Conservation (phyloP, 2,888 invertebrate genomes). For the Meiosimyza decipiens region DNA sequence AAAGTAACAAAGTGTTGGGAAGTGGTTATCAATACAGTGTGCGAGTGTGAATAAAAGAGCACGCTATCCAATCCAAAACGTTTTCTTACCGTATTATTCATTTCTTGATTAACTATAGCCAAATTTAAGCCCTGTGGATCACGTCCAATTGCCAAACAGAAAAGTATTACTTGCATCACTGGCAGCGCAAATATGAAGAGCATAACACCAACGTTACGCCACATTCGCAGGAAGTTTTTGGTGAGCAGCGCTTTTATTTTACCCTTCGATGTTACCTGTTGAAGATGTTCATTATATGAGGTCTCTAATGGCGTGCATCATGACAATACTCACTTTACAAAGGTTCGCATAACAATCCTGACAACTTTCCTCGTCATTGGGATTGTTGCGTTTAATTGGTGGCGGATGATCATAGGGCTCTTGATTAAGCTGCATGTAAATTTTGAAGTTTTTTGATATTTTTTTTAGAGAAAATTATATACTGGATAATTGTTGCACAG, state of each 20-base stretch:
- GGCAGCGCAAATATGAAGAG: slow-evolving; percentile 93
- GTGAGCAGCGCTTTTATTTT: slow-evolving; percentile 86
- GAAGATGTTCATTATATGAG: neutral
- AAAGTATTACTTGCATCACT: slow-evolving; percentile 93
- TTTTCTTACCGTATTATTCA: slow-evolving; percentile 65
- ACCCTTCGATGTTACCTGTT: slow-evolving; percentile 80
- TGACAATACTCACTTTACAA: slow-evolving; percentile 53
- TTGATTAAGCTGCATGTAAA: slow-evolving; percentile 58
- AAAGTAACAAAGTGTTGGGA: neutral
- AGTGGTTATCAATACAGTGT: too few relatives aligned
- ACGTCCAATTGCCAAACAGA: slow-evolving; percentile 90
- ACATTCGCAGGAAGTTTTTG: slow-evolving; percentile 91
- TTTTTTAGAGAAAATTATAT: too few relatives aligned
- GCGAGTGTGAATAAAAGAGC: too few relatives aligned
- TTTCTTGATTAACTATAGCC: slow-evolving; percentile 82
- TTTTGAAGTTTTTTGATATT: neutral
- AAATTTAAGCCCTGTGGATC: slow-evolving; percentile 85
- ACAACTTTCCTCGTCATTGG: slow-evolving; percentile 61
- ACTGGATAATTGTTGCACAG: too few relatives aligned
- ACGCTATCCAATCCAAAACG: neutral
- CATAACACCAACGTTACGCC: slow-evolving; percentile 93
- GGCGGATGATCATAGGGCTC: slow-evolving; percentile 57
- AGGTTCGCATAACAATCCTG: slow-evolving; percentile 60
- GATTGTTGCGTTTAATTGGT: slow-evolving; percentile 56
- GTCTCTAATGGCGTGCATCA: neutral